Conservation (phyloP, 2,113 vertebrate genomes). For the Capricornis sumatraensis region DNA sequence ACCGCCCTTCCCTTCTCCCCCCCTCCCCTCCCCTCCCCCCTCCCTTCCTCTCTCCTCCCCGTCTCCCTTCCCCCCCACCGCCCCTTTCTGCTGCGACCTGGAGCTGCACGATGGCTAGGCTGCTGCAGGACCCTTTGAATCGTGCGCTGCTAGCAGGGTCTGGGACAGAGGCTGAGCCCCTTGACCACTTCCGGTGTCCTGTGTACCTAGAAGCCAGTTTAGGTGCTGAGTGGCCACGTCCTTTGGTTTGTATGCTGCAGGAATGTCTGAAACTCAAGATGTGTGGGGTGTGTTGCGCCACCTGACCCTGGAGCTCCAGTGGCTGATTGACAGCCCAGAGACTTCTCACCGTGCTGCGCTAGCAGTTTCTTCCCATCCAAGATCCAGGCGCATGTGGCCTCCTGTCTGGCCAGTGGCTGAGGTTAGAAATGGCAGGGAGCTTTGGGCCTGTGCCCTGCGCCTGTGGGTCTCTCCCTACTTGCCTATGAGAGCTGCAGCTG, state of each 20-base stretch:
- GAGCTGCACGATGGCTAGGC: not conserved
- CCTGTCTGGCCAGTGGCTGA: not conserved
- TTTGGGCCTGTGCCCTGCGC: not conserved
- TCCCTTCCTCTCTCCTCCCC: too few species aligned
- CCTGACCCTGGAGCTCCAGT: conserved; percentile 86
- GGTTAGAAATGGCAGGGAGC: not conserved
- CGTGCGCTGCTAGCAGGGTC: not conserved
- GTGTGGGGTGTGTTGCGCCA: conserved; percentile 92
- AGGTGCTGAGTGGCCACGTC: not conserved
- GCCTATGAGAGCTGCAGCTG: not conserved
- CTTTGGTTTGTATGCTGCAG: conserved; percentile 93
- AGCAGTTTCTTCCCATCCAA: conserved; percentile 89
- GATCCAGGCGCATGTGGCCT: conserved; percentile 89
- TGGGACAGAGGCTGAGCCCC: not conserved
- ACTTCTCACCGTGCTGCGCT: conserved; percentile 90
- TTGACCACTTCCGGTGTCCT: not conserved
- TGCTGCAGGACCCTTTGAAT: not conserved
- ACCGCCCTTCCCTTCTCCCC: accelerated
- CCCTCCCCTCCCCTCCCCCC: accelerated
- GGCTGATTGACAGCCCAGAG: conserved; percentile 86
- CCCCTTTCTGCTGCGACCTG: accelerated
- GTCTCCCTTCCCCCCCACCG: not conserved
- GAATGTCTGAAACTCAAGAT: conserved; percentile 93
- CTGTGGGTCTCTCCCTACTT: not conserved
- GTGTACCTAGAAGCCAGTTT: not conserved